phyloP scores from a whole-genome alignment of 2,888 invertebrate genomes.

The Pterostichus niger region DNA sequence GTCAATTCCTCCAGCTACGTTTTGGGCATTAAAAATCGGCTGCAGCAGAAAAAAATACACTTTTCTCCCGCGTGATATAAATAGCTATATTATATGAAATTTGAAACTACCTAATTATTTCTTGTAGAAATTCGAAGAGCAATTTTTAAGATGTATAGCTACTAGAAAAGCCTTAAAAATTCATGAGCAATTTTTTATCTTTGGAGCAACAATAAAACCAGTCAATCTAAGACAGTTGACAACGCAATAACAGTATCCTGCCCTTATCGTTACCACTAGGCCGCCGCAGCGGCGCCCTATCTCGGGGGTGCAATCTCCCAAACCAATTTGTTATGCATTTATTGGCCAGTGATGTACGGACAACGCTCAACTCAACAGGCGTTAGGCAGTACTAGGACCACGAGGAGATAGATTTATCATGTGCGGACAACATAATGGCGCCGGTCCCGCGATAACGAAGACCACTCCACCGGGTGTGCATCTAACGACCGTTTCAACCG shows the following conservation, averaged over 20 bases:
- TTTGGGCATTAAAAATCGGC: too few species aligned
- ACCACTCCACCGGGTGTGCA: neutral
- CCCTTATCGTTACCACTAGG: too few species aligned
- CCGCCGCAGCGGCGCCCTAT: neutral
- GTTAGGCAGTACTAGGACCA: neutral
- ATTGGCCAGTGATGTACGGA: conserved; percentile 11
- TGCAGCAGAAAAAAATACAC: too few species aligned
- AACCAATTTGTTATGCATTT: conserved; percentile 29
- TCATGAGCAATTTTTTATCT: neutral
- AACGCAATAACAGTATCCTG: too few species aligned
- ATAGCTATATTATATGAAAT: too few species aligned
- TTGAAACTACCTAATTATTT: too few species aligned
- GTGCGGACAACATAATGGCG: conserved; percentile 9
- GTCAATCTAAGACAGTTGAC: too few species aligned
- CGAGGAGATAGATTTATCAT: conserved; percentile 17
- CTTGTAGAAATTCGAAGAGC: too few species aligned
- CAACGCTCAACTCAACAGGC: neutral
- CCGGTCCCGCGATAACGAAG: conserved; percentile 11
- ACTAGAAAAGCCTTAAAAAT: too few species aligned
- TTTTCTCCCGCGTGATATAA: too few species aligned
- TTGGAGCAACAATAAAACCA: neutral
- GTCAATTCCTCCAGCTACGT: too few species aligned
- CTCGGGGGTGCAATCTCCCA: neutral
- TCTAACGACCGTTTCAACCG: conserved; percentile 3
- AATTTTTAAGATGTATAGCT: too few species aligned